These are phyloP conservation scores for Butastur rufipennis DNA, from an alignment of 2,113 vertebrate species.

Conservation along the genomic window DNA sequence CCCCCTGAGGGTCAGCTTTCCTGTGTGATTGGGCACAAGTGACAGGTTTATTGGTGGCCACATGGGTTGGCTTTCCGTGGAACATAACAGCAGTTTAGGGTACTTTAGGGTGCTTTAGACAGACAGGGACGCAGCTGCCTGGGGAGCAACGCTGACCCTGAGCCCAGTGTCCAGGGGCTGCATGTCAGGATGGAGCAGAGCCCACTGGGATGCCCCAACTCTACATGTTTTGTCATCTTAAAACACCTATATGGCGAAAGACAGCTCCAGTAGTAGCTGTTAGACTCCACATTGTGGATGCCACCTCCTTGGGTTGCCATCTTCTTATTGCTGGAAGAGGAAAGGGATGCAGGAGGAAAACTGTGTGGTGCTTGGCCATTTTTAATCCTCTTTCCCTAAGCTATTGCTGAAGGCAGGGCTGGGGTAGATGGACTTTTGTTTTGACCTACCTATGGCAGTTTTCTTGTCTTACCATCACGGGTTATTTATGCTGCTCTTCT, in stretches of 20 bases:
- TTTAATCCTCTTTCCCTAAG: not conserved
- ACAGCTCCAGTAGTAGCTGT: not conserved
- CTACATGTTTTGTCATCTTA: not conserved
- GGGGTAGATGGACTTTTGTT: not conserved
- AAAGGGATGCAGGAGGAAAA: not conserved
- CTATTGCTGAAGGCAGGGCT: not conserved
- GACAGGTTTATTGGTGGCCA: not conserved
- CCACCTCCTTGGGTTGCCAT: not conserved
- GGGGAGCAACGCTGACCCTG: not conserved
- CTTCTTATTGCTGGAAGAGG: not conserved
- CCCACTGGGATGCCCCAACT: accelerated
- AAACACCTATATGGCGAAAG: not conserved
- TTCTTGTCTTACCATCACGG: not conserved
- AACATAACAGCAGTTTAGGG: not conserved
- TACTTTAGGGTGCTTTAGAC: not conserved
- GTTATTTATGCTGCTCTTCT: not conserved
- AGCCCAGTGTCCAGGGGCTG: not conserved
- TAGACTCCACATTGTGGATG: not conserved
- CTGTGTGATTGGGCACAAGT: accelerated
- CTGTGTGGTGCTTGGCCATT: accelerated
- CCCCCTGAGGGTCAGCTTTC: not conserved
- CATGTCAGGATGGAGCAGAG: accelerated
- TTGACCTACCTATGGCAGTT: not conserved
- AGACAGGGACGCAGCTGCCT: not conserved
- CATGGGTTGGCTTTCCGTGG: accelerated